A percentile compares a stretch with the other conserved stretches of the same genome.
phyloP scores from a whole-genome alignment of 2,888 invertebrate species.

The Epinotia bilunana region DNA sequence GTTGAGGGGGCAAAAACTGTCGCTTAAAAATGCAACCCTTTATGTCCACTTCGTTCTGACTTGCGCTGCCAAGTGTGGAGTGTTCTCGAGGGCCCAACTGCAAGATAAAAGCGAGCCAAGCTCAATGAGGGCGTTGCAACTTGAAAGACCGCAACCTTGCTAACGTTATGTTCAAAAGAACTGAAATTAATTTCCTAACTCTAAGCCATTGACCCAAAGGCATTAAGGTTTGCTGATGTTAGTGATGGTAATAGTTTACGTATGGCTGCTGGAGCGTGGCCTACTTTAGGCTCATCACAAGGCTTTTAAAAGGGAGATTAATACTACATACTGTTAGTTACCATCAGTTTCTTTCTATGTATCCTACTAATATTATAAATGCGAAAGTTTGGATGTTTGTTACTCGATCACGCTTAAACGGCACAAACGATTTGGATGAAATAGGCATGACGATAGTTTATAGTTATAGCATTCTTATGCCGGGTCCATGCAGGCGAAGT shows the following conservation, averaged over 20 bases:
- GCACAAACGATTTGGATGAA: too few species aligned
- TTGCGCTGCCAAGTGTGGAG: constrained; percentile 4
- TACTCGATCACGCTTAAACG: too few species aligned
- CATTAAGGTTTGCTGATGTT: constrained; percentile 9
- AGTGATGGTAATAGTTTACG: not conserved
- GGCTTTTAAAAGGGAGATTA: not conserved
- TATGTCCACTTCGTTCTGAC: constrained; percentile 9
- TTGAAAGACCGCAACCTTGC: constrained; percentile 38
- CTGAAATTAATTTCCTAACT: constrained; percentile 38
- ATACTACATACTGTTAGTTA: not conserved
- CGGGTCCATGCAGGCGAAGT: too few species aligned
- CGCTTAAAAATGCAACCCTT: constrained; percentile 1
- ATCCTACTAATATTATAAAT: too few species aligned
- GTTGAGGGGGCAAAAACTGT: constrained; percentile 14
- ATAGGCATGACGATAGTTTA: too few species aligned
- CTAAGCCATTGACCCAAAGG: constrained; percentile 14
- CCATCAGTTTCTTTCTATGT: too few species aligned
- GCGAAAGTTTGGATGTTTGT: too few species aligned
- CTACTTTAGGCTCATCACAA: constrained; percentile 1
- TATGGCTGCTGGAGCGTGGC: not conserved
- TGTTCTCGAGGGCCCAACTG: not conserved
- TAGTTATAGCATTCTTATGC: too few species aligned
- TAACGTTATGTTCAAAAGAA: constrained; percentile 40
- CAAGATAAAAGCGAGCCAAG: constrained; percentile 4
- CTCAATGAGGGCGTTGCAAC: constrained; percentile 40